Evolutionary conservation across 2,888 invertebrate genomes (phyloP), one percentile per base, ranked within the genome.

Genomic region (Eutolmus rufibarbis): DNA sequence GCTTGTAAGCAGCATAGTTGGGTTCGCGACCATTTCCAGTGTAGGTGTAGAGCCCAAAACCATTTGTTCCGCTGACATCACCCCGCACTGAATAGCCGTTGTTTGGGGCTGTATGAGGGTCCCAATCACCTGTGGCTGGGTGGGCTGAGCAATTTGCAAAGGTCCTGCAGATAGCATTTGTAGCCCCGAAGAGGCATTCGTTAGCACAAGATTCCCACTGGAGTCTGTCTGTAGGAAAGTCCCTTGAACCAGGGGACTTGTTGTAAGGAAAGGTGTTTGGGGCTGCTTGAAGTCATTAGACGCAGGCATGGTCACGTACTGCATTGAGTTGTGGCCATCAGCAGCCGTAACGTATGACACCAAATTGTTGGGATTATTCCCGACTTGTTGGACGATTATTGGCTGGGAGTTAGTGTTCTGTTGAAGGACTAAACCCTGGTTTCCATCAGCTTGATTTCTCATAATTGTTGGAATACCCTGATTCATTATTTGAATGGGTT

Each of bases 301-400:
- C 0, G 95, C 94, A 0, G 93, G 92, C 88, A 92, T 90, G 12
- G 96, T 95, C 77, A 97, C 95, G 90, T 96, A 97, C 90, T 97
- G 97, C 92, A 96, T 94, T 87, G 94, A 94, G 7, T 93, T 92
- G 87, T 92, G 91, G 3, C 91, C 89, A 57, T 92, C 91, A 12
- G 51, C 46, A 37, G 86, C 34, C 0, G 89, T 88, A 16, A 92
- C 91, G 88, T 92, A 92, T 2, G 95, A 94, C 84, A 94, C 93
- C 87, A 94, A 92, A 90, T 93, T 94, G 77, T 93, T 92, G 28
- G 90, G 89, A 37, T 89, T 66, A 90, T 94, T 94, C 43, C 92
- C 92, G 12, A 95, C 93, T 90, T 95, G 96, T 90, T 96, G 96
- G 1, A 96, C 94, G 89, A 96, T 95, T 28, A 96, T 94, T 0